These are phyloP conservation scores for Burhinus bistriatus DNA, from an alignment of 2,113 vertebrate species.

Conservation along the genomic window DNA sequence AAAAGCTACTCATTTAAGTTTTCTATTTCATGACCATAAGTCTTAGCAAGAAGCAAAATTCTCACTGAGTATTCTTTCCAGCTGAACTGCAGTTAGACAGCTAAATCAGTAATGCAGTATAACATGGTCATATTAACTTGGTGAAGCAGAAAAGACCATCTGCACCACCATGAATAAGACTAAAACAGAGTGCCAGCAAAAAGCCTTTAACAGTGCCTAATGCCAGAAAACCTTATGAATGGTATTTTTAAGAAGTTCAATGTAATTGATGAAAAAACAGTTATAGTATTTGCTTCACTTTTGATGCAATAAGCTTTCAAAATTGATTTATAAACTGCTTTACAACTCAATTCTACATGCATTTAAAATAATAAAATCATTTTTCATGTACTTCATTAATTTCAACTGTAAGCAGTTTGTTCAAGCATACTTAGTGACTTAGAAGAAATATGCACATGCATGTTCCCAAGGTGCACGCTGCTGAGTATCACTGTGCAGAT, in stretches of 20 bases:
- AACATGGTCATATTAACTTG: conserved; percentile 72
- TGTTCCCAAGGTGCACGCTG: neutral
- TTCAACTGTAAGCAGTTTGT: conserved; percentile 37
- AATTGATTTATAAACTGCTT: conserved; percentile 53
- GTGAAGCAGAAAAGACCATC: conserved; percentile 76
- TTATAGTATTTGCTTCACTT: conserved; percentile 8
- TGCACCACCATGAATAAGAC: conserved; percentile 63
- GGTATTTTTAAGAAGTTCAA: conserved; percentile 18
- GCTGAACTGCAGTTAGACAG: conserved; percentile 72
- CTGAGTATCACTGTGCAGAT: neutral
- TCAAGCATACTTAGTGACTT: neutral
- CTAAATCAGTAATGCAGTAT: conserved; percentile 75
- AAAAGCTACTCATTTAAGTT: neutral
- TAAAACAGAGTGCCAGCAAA: conserved; percentile 57
- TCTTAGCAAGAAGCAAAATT: conserved; percentile 56
- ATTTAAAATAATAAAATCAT: conserved; percentile 26
- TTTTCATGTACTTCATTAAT: conserved; percentile 26
- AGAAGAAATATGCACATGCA: conserved; percentile 8
- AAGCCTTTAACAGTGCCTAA: conserved; percentile 16
- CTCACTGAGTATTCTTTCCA: conserved; percentile 67
- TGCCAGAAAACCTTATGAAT: conserved; percentile 56
- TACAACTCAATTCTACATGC: conserved; percentile 18
- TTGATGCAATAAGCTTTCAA: conserved; percentile 39
- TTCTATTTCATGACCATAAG: conserved; percentile 39
- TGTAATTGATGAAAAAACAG: conserved; percentile 30